These are phyloP conservation scores for Strongylocentrotus purpuratus DNA, from an alignment of 35 echinoderm and acorn worm genomes.

Conservation along the genomic window DNA sequence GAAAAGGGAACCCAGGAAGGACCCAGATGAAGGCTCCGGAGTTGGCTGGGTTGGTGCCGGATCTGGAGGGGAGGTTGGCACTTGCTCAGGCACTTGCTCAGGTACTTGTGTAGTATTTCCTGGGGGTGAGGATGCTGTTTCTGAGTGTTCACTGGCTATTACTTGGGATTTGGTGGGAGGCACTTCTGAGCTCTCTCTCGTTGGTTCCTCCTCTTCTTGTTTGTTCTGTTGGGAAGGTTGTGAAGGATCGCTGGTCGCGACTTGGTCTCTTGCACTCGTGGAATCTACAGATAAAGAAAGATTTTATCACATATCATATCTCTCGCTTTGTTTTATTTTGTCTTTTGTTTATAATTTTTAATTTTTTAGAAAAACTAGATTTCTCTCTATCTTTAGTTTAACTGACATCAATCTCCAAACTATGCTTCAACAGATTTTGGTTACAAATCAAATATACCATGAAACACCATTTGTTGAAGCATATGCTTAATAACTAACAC, in stretches of 20 bases:
- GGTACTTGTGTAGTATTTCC: not conserved
- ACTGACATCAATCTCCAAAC: too few species aligned
- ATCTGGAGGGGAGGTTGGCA: not conserved
- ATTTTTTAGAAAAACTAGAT: not conserved
- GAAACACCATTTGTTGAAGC: too few species aligned
- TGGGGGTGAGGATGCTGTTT: not conserved
- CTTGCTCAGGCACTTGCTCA: not conserved
- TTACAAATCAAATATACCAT: too few species aligned
- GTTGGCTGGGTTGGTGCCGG: not conserved
- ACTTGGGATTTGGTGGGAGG: not conserved
- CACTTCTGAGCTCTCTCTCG: not conserved
- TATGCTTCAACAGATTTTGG: too few species aligned
- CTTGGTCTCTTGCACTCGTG: not conserved
- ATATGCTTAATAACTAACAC: too few species aligned
- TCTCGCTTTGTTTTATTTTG: too few species aligned
- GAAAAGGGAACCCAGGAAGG: constrained; percentile 74
- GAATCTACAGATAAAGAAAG: not conserved
- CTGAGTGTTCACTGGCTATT: not conserved
- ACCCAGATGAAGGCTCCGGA: constrained; percentile 24
- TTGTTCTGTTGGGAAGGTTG: not conserved
- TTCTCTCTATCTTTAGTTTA: not conserved
- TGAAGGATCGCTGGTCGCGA: not conserved
- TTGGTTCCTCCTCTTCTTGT: constrained; percentile 32
- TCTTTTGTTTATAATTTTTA: not conserved
- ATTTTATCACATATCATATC: too few species aligned